A percentile compares a stretch with the other conserved stretches of the same genome.
Evolutionary conservation across 2,113 vertebrate genomes (phyloP).

Genomic region (Cochlearius cochlearius): DNA sequence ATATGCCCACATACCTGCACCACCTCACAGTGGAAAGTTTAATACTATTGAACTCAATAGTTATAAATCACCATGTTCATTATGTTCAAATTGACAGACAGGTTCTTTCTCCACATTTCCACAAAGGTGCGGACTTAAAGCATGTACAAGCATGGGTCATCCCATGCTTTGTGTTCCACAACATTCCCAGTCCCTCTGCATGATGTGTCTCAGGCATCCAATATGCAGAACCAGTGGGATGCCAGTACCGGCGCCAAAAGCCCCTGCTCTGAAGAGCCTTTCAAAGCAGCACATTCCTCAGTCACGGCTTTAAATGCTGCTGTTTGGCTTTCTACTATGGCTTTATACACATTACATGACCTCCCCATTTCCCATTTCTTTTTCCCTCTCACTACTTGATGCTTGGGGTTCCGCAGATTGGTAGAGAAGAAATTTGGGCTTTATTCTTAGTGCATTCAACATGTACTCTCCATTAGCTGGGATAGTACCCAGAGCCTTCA

Average conservation of each 20-base stretch:
- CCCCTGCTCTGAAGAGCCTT: neutral
- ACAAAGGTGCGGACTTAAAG: neutral
- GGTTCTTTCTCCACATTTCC: neutral
- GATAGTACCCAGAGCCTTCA: neutral
- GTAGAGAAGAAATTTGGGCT: neutral
- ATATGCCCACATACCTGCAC: neutral
- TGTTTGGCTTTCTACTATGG: neutral
- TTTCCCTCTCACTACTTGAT: neutral
- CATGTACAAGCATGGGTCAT: fast-evolving
- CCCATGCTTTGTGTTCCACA: neutral
- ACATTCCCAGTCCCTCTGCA: neutral
- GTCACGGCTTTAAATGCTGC: neutral
- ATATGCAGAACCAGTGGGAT: neutral
- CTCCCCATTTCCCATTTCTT: neutral
- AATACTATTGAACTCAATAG: neutral
- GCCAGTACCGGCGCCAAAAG: fast-evolving
- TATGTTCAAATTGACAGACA: neutral
- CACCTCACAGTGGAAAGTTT: neutral
- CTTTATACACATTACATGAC: neutral
- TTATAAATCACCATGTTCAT: neutral
- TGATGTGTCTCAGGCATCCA: neutral
- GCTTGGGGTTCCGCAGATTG: neutral
- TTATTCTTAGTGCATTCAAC: neutral
- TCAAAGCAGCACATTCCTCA: neutral
- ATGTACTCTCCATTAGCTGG: neutral